phyloP scores from a whole-genome alignment of 2,888 invertebrate genomes.

The Arge pagana region DNA sequence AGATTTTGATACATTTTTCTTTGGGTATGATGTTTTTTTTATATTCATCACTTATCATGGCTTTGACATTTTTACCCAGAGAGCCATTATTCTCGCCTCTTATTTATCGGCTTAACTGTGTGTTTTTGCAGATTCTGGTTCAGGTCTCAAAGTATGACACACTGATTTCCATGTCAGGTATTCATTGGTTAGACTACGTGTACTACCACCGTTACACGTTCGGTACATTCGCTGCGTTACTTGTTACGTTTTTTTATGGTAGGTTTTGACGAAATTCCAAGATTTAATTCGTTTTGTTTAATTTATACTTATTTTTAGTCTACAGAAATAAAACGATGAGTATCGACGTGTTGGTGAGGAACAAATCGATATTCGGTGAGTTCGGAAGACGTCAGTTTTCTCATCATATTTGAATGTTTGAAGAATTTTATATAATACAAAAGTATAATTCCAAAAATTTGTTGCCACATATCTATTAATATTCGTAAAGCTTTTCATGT shows the following conservation, averaged over 20 bases:
- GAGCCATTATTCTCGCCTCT: too few relatives aligned
- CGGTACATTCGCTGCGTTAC: slow-evolving; percentile 44
- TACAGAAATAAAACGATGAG: slow-evolving; percentile 51
- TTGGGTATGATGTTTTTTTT: too few relatives aligned
- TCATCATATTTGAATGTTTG: too few relatives aligned
- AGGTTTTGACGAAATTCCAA: slow-evolving; percentile 31
- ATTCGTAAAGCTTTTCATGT: too few relatives aligned
- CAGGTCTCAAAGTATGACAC: slow-evolving; percentile 48
- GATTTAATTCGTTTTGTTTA: neutral
- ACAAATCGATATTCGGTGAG: slow-evolving; percentile 50
- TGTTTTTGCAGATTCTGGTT: slow-evolving; percentile 44
- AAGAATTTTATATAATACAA: too few relatives aligned
- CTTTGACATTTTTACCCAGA: too few relatives aligned
- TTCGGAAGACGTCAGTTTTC: too few relatives aligned
- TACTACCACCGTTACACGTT: slow-evolving; percentile 51
- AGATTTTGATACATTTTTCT: too few relatives aligned
- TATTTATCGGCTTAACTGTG: too few relatives aligned
- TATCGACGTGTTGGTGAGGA: slow-evolving; percentile 47
- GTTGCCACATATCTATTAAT: too few relatives aligned
- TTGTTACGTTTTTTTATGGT: slow-evolving; percentile 50
- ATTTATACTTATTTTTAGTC: slow-evolving; percentile 37
- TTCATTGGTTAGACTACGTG: slow-evolving; percentile 51
- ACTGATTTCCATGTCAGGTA: slow-evolving; percentile 46
- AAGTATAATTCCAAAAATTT: too few relatives aligned
- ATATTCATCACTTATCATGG: too few relatives aligned